These are phyloP conservation scores for Scylla paramamosain DNA, from an alignment of 1,140 invertebrate species.

Conservation along the genomic window DNA sequence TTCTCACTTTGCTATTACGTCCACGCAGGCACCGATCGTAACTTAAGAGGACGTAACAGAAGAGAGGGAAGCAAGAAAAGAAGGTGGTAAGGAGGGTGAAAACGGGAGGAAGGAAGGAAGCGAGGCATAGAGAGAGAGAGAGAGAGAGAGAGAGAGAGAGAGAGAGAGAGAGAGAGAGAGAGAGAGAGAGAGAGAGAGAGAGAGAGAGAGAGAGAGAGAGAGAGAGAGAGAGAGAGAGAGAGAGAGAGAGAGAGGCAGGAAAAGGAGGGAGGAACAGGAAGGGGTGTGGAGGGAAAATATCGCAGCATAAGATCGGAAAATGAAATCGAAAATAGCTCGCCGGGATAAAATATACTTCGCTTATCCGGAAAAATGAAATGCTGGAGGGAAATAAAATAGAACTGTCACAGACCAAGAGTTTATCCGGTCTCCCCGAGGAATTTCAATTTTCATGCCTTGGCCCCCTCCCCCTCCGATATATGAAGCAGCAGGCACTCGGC, in stretches of 20 bases:
- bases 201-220: neutral
- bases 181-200: neutral
- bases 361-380: slow-evolving; percentile 48
- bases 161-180: neutral
- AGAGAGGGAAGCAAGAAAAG: neutral
- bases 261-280: neutral
- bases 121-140: neutral
- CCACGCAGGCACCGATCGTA: neutral
- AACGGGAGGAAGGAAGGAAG: neutral
- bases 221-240: neutral
- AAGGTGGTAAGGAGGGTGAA: neutral
- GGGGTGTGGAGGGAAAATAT: slow-evolving; percentile 29
- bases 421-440: slow-evolving; percentile 47
- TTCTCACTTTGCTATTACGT: neutral
- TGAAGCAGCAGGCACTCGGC: slow-evolving; percentile 69
- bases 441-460: slow-evolving; percentile 68
- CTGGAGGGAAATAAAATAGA: slow-evolving; percentile 53
- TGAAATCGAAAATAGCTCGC: slow-evolving; percentile 61
- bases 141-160: slow-evolving; percentile 7
- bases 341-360: slow-evolving; percentile 59
- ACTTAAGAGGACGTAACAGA: neutral
- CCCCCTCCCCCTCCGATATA: slow-evolving; percentile 58
- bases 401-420: slow-evolving; percentile 60
- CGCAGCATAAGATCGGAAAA: slow-evolving; percentile 55
- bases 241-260: neutral